Evolutionary conservation across 2,113 vertebrate species (phyloP).

Genomic region (Oreocharis arfaki): DNA sequence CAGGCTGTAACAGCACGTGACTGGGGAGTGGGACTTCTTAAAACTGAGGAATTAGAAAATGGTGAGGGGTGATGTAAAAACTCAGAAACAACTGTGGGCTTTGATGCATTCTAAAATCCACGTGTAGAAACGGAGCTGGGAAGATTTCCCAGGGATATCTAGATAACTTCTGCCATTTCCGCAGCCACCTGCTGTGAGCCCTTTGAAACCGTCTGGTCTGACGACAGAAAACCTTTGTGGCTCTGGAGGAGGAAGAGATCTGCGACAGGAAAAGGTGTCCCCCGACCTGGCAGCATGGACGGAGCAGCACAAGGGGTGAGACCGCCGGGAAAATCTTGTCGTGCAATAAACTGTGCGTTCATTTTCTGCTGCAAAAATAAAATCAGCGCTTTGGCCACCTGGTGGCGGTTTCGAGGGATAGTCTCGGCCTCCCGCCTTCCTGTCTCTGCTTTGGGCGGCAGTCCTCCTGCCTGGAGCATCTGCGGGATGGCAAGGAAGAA

Average conservation of each 20-base stretch:
- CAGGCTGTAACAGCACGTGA: background rate
- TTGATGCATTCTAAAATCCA: background rate
- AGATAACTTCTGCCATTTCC: background rate
- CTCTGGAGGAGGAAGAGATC: conserved; percentile 36
- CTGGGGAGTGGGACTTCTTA: background rate
- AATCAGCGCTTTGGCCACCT: conserved; percentile 5
- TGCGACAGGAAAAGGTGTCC: conserved; percentile 60
- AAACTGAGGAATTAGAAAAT: background rate
- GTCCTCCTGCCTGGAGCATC: background rate
- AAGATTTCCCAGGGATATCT: background rate
- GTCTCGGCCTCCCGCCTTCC: background rate
- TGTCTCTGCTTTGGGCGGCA: background rate
- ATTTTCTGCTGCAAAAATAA: background rate
- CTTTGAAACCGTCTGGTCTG: conserved; percentile 36
- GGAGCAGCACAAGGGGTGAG: conserved; percentile 75
- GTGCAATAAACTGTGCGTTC: accelerated
- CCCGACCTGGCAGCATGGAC: conserved; percentile 66
- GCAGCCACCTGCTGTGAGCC: conserved; percentile 7
- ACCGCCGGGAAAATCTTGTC: background rate
- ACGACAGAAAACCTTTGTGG: conserved; percentile 55
- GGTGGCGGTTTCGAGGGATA: background rate
- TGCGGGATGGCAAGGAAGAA: background rate
- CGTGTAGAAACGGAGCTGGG: background rate
- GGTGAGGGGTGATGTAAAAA: background rate
- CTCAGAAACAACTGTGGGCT: background rate